Evolutionary conservation across 37 sponge, comb jelly and placozoan species (phyloP), one percentile per base, ranked within the genome.

Genomic region (Spongilla lacustris): DNA sequence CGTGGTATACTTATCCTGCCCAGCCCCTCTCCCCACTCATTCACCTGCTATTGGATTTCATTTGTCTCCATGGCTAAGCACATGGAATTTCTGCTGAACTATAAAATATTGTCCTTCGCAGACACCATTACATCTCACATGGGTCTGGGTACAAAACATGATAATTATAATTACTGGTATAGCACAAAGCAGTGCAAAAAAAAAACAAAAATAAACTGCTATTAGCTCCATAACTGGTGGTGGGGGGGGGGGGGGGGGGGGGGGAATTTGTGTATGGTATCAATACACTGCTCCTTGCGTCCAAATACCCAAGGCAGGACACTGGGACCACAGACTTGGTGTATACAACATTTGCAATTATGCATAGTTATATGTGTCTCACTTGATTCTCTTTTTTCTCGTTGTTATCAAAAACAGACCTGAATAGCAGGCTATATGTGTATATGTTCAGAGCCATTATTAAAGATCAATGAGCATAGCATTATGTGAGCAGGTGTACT

Each of bases 121-220:
- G 58, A 58, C 58, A 58, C 58, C 58, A 58, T 58, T 58, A 58
- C 58, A 58, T 58, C 58, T 58, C 58, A 58, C 58, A 58, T 58
- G 58, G 58, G 58, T 58, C 58, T 58, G 58, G 58, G 19, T 58
- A 58, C 58, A 58, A 58, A 58, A 58, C 58, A 58, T 58, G 58
- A 58, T 58, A 58, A 17, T 58, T 58, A 58, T 58, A 58, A 58
- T 58, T 58, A 58, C 58, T 58, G 58, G 58, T 58, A 58, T 17
- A 58, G 58, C 19, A 58, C 58, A 58, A 58, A 58, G 58, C 58
- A 58, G 58, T 58, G 58, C 58, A 58, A 58, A 1, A 58, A 58
- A 58, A 58, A 58, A 6, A n/a, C n/a, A n/a, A n/a, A n/a, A n/a
- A n/a, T n/a, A 58, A 6, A 58, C 12, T 17, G 46, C 46, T 46